Evolutionary conservation across 2,113 vertebrate species (phyloP), one percentile per base, ranked within the genome.

Genomic region (Thunnus maccoyii): DNA sequence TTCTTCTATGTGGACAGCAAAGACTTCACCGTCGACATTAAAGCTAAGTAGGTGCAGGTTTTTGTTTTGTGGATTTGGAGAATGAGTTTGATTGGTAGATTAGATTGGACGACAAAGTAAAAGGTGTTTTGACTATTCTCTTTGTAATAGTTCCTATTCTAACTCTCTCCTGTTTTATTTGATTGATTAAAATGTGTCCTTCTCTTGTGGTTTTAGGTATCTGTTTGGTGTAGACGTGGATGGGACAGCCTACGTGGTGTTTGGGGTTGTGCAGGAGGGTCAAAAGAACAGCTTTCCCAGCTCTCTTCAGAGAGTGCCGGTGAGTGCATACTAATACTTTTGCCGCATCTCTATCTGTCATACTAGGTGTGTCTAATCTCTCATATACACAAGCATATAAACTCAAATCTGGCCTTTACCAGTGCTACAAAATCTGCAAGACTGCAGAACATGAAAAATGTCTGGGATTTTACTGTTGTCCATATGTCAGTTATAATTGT

Each of bases 161-260:
- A 9, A 41, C 36, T 41, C 7, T 41, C 8, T 41, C 7, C 8
- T 14, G 1, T 15, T 14, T 9, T 44, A 27, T 46, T 55, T 27
- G 1, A 56, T 36, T 66, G 2, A 11, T 36, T 67, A n/a, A 64
- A 47, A 56, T 18, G 52, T 16, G 17, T 65, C 20, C 11, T 25
- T 15, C 3, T 75, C 3, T 51, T 78, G 55, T 67, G 70, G n/a
- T 44, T 85, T 55, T 47, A 97, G 97, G 66, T 98, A 96, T 90
- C 82, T 97, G 10, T 97, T 96, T 0, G 96, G 95, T 20, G 86
- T 96, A 83, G 69, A 47, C 0, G 89, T 97, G 27, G 14, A 93
- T 0, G 97, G 96, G 0, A 61, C 55, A 0, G 97, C 95, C 17
- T 97, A 95, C 0, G 95, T 94, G 62, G 94, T 98, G 73, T 98